A percentile compares a stretch with the other conserved stretches of the same genome.
Conservation (phyloP, 2,113 vertebrate species). For the Gymnorhina tibicen region DNA sequence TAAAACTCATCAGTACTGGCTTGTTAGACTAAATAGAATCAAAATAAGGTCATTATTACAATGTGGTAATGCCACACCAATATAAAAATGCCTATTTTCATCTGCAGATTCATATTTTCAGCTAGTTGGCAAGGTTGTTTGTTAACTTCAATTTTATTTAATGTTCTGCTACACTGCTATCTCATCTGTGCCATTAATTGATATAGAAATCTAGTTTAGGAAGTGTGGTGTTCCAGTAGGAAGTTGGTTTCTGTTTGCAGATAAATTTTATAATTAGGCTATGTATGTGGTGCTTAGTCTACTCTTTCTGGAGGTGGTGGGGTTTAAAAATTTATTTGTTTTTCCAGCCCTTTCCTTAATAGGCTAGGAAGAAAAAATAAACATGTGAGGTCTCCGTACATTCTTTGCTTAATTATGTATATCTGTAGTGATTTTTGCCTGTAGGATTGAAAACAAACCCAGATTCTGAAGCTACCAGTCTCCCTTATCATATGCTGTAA, state of each 20-base stretch:
- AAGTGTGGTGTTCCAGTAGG: not conserved
- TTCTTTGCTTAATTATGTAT: not conserved
- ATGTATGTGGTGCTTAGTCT: not conserved
- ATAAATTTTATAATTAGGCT: not conserved
- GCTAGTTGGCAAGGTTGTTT: not conserved
- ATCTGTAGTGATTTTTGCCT: not conserved
- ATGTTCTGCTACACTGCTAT: not conserved
- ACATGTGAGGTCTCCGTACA: fast-evolving
- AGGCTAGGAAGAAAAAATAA: not conserved
- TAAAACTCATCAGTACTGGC: not conserved
- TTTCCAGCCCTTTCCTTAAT: not conserved
- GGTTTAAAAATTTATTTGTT: not conserved
- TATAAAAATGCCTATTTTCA: not conserved
- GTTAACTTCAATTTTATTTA: not conserved
- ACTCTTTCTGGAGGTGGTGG: not conserved
- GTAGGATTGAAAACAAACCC: not conserved
- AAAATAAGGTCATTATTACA: not conserved
- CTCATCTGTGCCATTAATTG: not conserved
- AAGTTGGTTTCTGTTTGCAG: not conserved
- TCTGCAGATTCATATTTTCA: not conserved
- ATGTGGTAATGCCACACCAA: not conserved
- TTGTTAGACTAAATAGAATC: not conserved
- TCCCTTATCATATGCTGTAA: not conserved
- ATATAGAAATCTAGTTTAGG: not conserved
- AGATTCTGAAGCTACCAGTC: not conserved